These are phyloP conservation scores for Sceloporus tristichus DNA, from an alignment of 2,113 vertebrate species.

Conservation along the genomic window DNA sequence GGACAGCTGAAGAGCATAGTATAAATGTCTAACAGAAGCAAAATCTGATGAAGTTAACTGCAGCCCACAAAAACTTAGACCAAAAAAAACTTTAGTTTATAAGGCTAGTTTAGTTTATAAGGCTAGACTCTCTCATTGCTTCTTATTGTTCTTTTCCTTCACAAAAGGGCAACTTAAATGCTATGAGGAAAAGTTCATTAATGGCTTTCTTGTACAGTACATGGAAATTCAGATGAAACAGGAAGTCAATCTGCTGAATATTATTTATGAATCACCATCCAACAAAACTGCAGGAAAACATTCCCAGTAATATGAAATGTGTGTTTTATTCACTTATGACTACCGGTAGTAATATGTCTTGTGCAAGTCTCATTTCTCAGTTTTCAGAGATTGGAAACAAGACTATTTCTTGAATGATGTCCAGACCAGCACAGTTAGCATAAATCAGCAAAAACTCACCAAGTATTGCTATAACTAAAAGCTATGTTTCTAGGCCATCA, in stretches of 20 bases:
- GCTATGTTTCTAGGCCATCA: not conserved
- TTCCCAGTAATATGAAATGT: not conserved
- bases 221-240: not conserved
- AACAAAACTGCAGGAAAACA: not conserved
- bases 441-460: rapidly evolving
- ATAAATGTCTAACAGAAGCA: no score
- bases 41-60: no score
- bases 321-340: not conserved
- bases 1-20: no score
- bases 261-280: not conserved
- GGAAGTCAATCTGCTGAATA: not conserved
- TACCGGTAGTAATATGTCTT: not conserved
- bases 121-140: not conserved
- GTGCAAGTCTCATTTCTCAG: not conserved
- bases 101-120: not conserved
- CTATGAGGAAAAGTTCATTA: not conserved
- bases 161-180: not conserved
- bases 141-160: no score
- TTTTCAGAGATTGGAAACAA: not conserved
- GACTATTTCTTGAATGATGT: rapidly evolving
- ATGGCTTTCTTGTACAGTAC: not conserved
- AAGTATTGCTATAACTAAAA: not conserved
- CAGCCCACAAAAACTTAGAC: not conserved
- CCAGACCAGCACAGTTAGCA: not conserved
- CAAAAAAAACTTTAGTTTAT: not conserved